Conservation (phyloP, 2,888 invertebrate species). For the Drosophila mulleri region DNA sequence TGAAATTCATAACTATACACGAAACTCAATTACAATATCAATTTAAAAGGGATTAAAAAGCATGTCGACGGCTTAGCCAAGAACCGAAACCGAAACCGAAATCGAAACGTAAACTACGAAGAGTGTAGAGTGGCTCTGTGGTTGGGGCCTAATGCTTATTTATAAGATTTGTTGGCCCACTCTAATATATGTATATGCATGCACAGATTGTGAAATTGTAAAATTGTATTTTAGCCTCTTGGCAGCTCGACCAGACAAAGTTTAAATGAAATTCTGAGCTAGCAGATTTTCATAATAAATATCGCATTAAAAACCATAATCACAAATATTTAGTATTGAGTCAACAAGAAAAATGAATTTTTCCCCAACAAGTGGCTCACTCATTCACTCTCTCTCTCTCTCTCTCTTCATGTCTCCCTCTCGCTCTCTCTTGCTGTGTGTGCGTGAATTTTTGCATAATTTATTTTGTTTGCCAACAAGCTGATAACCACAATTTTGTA, state of each 20-base stretch:
- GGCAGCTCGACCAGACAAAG: slow-evolving; percentile 32
- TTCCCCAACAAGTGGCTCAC: slow-evolving; percentile 62
- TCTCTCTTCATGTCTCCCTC: slow-evolving; percentile 6
- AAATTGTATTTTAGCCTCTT: slow-evolving; percentile 59
- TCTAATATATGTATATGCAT: slow-evolving; percentile 17
- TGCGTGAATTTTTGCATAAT: slow-evolving; percentile 65
- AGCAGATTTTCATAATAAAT: slow-evolving; percentile 76
- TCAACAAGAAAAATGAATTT: slow-evolving; percentile 29
- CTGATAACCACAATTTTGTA: slow-evolving; percentile 59
- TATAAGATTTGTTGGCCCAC: slow-evolving; percentile 29
- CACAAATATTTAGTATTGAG: slow-evolving; percentile 48
- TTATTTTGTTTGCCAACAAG: slow-evolving; percentile 63
- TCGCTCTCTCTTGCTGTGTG: neutral
- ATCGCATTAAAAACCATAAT: slow-evolving; percentile 68
- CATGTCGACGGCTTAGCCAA: slow-evolving; percentile 52
- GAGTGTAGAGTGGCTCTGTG: slow-evolving; percentile 7
- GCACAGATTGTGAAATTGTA: slow-evolving; percentile 51
- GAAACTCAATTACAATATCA: slow-evolving; percentile 81
- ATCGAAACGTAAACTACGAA: slow-evolving; percentile 14
- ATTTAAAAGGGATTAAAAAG: slow-evolving; percentile 79
- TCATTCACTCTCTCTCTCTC: neutral
- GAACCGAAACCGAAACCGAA: neutral
- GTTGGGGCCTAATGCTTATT: slow-evolving; percentile 26
- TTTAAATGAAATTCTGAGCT: slow-evolving; percentile 73
- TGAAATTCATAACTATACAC: slow-evolving; percentile 73